Evolutionary conservation across 1,140 invertebrate genomes (phyloP), one percentile per base, ranked within the genome.

Genomic region (Chrysopa pallens): DNA sequence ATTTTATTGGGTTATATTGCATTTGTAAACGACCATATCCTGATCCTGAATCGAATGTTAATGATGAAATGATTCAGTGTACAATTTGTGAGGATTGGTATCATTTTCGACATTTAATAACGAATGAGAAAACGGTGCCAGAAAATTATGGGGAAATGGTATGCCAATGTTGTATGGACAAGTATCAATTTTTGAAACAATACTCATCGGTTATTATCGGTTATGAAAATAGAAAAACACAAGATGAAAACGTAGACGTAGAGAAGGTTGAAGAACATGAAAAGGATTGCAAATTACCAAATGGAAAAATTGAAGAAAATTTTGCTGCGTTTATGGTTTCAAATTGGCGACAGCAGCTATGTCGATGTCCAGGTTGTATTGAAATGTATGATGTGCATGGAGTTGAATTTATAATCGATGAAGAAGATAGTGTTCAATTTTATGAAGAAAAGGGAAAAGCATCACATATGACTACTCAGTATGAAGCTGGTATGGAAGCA

Each of bases 11-110:
- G 1, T 50, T 84, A 6, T 99, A 98, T 59, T 99, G 96, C 56
- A 78, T 66, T 12, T 99, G 96, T 63, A 62, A 78, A n/a, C 70
- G 90, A 42, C 91, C 92, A 0, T 99, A 97, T 66, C 94, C 94
- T 9, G 93, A 97, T 67, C 78, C 81, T 7, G 84, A 91, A 43
- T 72, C 77, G 50, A 67, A 73, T 12, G 63, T 67, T 31, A 77
- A 81, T 42, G 90, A 94, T 66, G 81, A 88, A 54, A 98, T 98
- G 93, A 77, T 96, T 35, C 95, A 98, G 56, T 99, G 96, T 56
- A 70, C 84, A 38, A 68, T 96, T 40, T 99, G 95, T 64, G 95
- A 98, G 63, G 95, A 99, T 61, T 99, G 96, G 96, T 92, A 82
- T 54, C 94, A 98, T 69, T 72, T 76, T 12, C 58, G 84, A 61